phyloP scores from a whole-genome alignment of 2,888 invertebrate species.

The Nemurella pictetii region DNA sequence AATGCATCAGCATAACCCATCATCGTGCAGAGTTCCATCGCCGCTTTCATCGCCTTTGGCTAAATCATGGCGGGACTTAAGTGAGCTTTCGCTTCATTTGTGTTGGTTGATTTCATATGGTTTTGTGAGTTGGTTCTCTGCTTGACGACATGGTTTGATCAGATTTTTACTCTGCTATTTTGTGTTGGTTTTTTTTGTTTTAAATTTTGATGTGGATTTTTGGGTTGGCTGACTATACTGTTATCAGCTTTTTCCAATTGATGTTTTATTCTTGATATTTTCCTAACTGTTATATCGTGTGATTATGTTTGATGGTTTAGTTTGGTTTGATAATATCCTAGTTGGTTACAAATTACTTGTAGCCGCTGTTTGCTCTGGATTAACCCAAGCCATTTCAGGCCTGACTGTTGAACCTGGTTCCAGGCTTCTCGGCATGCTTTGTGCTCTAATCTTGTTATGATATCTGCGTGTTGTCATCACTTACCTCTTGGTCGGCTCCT shows the following conservation, averaged over 20 bases:
- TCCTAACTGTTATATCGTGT: no score
- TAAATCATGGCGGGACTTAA: not conserved
- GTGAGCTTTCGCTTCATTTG: not conserved
- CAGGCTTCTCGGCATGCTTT: not conserved
- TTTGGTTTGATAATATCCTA: not conserved
- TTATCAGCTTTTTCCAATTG: no score
- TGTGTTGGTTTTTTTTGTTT: not conserved
- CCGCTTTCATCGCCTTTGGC: not conserved
- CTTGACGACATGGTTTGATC: not conserved
- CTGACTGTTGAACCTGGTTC: no score
- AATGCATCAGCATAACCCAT: slow-evolving; percentile 6
- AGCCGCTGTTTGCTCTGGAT: not conserved
- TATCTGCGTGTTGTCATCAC: not conserved
- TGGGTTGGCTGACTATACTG: no score
- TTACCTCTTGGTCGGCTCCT: not conserved
- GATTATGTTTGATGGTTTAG: no score
- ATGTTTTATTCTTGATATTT: not conserved
- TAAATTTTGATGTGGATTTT: not conserved
- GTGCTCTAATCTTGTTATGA: not conserved
- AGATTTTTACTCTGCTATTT: not conserved
- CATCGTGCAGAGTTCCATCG: not conserved
- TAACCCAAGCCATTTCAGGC: not conserved
- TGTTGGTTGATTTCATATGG: not conserved
- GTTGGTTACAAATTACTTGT: not conserved
- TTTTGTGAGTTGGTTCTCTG: not conserved